Evolutionary conservation across 2,113 vertebrate genomes (phyloP).

Genomic region (Pteropus alecto): DNA sequence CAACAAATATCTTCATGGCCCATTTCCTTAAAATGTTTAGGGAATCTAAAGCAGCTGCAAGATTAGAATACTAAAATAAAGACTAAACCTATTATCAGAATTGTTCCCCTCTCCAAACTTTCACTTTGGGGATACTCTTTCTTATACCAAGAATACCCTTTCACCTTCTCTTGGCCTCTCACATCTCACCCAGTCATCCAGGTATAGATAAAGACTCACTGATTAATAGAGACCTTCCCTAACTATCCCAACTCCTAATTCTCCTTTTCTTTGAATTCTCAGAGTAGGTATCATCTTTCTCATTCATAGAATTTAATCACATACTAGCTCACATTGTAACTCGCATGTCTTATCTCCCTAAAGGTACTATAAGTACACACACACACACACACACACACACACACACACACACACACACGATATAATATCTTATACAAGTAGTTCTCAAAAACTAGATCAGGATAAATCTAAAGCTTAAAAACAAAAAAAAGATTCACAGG

Average conservation of each 20-base stretch:
- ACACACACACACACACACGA: not conserved
- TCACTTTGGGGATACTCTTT: not conserved
- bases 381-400: not conserved
- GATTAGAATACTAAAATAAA: slow-evolving; percentile 21
- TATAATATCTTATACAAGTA: not conserved
- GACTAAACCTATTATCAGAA: not conserved
- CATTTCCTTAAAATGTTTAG: not conserved
- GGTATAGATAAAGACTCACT: not conserved
- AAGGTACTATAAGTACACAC: not conserved
- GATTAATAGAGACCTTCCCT: not conserved
- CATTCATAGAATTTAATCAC: slow-evolving; percentile 36
- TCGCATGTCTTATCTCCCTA: not conserved
- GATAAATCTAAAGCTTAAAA: slow-evolving; percentile 30
- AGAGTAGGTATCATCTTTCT: not conserved
- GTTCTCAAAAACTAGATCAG: slow-evolving; percentile 14
- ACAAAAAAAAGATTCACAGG: not conserved
- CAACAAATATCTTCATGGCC: slow-evolving; percentile 2
- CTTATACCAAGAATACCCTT: not conserved
- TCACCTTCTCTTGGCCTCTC: not conserved
- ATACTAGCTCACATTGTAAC: not conserved
- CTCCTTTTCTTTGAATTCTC: slow-evolving; percentile 11
- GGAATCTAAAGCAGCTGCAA: slow-evolving; percentile 7
- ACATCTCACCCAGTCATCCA: not conserved
- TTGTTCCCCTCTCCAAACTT: not conserved
- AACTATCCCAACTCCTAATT: not conserved